phyloP scores from a whole-genome alignment of 2,888 invertebrate genomes.

The Andrena haemorrhoa region DNA sequence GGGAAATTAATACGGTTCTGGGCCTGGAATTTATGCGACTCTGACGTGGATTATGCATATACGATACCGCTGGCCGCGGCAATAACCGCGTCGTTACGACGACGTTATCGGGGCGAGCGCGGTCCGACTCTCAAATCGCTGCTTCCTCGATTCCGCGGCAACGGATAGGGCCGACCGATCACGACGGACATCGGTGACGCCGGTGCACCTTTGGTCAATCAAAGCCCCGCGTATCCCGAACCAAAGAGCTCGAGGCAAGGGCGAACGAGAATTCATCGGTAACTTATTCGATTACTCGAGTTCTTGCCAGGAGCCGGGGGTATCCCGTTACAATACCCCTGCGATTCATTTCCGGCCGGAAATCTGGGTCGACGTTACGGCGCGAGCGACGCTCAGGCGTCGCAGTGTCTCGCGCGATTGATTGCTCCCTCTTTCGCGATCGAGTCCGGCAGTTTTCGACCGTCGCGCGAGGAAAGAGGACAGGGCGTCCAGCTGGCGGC shows the following conservation, averaged over 20 bases:
- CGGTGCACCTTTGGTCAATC: background rate
- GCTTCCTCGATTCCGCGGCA: constrained; percentile 28
- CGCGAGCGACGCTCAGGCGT: background rate
- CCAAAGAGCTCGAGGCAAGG: background rate
- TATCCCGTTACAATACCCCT: background rate
- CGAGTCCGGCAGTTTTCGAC: constrained; percentile 13
- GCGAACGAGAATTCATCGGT: background rate
- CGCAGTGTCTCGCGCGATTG: constrained; percentile 18
- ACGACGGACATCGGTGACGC: background rate
- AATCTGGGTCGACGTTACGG: constrained; percentile 2
- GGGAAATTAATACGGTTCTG: constrained; percentile 81
- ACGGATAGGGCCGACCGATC: constrained; percentile 1
- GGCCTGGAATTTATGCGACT: constrained; percentile 78
- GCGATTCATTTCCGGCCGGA: constrained; percentile 11
- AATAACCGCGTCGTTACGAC: constrained; percentile 64
- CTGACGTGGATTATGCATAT: constrained; percentile 70
- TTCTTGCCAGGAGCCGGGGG: too few species aligned
- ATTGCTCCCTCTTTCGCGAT: background rate
- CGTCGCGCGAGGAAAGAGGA: background rate
- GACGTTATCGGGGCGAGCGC: constrained; percentile 35
- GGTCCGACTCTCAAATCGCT: constrained; percentile 24
- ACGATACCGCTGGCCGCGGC: constrained; percentile 54
- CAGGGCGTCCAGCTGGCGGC: background rate
- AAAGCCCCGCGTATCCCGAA: too few species aligned
- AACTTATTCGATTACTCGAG: background rate